A percentile compares a stretch with the other conserved stretches of the same genome.
Conservation (phyloP, 2,797 vertebrate genomes). For the Bovichtus diacanthus region DNA sequence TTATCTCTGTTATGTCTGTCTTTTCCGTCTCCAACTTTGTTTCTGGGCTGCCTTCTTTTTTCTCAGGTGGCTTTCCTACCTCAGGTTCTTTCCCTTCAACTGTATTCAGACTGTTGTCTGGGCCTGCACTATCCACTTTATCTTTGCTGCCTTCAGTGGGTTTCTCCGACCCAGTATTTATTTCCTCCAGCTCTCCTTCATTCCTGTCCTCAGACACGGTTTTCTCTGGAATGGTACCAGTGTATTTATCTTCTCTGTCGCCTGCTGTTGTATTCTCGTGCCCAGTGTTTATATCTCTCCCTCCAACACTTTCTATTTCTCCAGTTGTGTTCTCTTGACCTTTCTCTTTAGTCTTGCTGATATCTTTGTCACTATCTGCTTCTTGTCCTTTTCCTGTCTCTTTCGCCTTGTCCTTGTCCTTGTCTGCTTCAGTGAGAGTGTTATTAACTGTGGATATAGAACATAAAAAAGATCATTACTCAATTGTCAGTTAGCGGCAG, state of each 20-base stretch:
- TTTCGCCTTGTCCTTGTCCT: slow-evolving; percentile 60
- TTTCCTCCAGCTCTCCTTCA: slow-evolving; percentile 54
- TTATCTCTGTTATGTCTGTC: slow-evolving; percentile 63
- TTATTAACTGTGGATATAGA: slow-evolving; percentile 78
- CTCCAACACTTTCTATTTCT: slow-evolving; percentile 45
- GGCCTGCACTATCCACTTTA: slow-evolving; percentile 58
- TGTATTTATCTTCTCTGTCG: slow-evolving; percentile 61
- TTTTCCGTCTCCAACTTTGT: slow-evolving; percentile 43
- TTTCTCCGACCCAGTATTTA: slow-evolving; percentile 54
- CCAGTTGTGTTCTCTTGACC: slow-evolving; percentile 51
- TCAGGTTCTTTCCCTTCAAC: slow-evolving; percentile 65
- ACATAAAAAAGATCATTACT: slow-evolving; percentile 36
- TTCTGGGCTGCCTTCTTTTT: slow-evolving; percentile 49
- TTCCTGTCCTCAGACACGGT: slow-evolving; percentile 48
- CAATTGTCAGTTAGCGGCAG: neutral
- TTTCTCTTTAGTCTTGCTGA: slow-evolving; percentile 52
- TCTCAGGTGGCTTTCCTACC: slow-evolving; percentile 48
- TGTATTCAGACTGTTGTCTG: slow-evolving; percentile 72
- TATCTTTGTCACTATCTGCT: slow-evolving; percentile 57
- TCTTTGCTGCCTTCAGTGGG: slow-evolving; percentile 53
- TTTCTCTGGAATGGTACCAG: slow-evolving; percentile 52
- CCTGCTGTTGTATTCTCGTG: slow-evolving; percentile 65
- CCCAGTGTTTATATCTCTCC: slow-evolving; percentile 51
- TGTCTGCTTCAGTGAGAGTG: slow-evolving; percentile 74
- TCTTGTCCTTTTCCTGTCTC: slow-evolving; percentile 49